Percentiles rank a stretch among this genome's conserved stretches.
These are phyloP conservation scores for Emydocephalus ijimae DNA, from an alignment of 2,113 vertebrate species.

Conservation along the genomic window DNA sequence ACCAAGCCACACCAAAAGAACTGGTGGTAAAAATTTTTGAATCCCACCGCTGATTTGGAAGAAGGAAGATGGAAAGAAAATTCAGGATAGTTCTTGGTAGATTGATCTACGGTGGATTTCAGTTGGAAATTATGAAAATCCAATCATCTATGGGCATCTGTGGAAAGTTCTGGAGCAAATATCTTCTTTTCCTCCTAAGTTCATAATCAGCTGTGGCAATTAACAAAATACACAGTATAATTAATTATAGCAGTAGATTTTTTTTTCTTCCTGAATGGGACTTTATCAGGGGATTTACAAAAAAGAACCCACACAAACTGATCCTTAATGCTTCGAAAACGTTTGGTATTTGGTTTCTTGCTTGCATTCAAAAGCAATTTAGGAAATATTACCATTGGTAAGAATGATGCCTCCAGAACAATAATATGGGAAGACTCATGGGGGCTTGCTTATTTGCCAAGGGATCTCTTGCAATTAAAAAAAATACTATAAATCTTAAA, in stretches of 20 bases:
- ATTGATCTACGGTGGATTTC: neutral
- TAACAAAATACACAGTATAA: constrained; percentile 36
- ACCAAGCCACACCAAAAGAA: no score
- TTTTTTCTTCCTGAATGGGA: constrained; percentile 31
- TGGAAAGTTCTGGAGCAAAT: constrained; percentile 40
- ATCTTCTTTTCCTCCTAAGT: constrained; percentile 45
- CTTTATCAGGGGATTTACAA: constrained; percentile 44
- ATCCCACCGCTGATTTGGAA: neutral
- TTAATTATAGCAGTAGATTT: constrained; percentile 39
- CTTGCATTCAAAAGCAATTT: constrained; percentile 50
- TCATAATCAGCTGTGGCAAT: constrained; percentile 39
- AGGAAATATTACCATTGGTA: constrained; percentile 50
- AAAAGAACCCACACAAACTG: constrained; percentile 26
- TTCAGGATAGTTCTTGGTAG: neutral
- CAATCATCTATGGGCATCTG: constrained; percentile 17
- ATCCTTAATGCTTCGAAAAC: constrained; percentile 49
- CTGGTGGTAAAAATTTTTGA: no score
- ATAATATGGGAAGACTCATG: constrained; percentile 35
- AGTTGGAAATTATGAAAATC: constrained; percentile 6
- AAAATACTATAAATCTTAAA: constrained; percentile 46
- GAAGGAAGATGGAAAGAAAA: neutral
- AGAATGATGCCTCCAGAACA: constrained; percentile 43
- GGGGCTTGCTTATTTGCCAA: constrained; percentile 37
- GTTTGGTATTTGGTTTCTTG: constrained; percentile 45
- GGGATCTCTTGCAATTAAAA: constrained; percentile 40